phyloP scores from a whole-genome alignment of 1,140 invertebrate species.

The Danaus melanippus region DNA sequence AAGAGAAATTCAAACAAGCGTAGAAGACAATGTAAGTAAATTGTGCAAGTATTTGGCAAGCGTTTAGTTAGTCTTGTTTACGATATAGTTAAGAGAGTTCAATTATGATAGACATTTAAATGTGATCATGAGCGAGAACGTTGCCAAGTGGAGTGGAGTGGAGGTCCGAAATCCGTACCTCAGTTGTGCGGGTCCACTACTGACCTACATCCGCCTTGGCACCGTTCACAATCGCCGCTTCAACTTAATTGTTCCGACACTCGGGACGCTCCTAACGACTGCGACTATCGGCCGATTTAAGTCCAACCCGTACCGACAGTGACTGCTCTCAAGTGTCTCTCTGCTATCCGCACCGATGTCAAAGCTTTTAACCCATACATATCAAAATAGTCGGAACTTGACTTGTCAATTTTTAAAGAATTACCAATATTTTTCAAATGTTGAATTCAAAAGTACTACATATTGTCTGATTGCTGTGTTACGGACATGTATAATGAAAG shows the following conservation, averaged over 20 bases:
- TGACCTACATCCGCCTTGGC: constrained; percentile 70
- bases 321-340: constrained; percentile 38
- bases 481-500: constrained; percentile 62
- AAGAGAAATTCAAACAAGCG: too few species aligned
- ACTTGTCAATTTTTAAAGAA: too few species aligned
- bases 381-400: too few species aligned
- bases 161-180: constrained; percentile 42
- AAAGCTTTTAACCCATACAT: constrained; percentile 3
- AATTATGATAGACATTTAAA: constrained; percentile 26
- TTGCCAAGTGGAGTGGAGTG: constrained; percentile 40
- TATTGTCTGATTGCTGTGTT: constrained; percentile 48
- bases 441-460: constrained; percentile 44
- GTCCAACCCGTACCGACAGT: constrained; percentile 43
- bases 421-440: not conserved
- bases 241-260: constrained; percentile 70
- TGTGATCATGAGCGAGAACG: constrained; percentile 24
- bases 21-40: too few species aligned
- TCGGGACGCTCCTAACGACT: constrained; percentile 65
- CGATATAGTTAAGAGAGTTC: constrained; percentile 14
- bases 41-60: constrained; percentile 10
- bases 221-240: constrained; percentile 67
- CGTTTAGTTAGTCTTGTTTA: constrained; percentile 9
- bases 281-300: constrained; percentile 66
- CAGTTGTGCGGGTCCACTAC: constrained; percentile 53
- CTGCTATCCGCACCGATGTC: constrained; percentile 30